Percentiles rank a stretch among this genome's conserved stretches.
phyloP scores from a whole-genome alignment of 1,140 invertebrate species.

The Leptopilina clavipes region DNA sequence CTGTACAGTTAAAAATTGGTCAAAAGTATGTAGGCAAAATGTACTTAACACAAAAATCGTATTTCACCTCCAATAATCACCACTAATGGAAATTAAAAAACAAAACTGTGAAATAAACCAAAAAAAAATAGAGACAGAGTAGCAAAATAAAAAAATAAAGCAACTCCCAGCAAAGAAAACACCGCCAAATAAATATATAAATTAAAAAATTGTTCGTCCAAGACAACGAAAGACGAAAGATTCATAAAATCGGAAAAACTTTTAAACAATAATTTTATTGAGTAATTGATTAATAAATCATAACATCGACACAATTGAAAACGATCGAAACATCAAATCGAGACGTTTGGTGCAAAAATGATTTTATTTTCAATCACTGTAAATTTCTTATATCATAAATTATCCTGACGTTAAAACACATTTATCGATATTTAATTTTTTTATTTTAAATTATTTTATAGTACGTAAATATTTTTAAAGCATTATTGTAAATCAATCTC shows the following conservation, averaged over 20 bases:
- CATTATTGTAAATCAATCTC: neutral
- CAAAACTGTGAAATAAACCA: neutral
- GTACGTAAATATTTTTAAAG: too few relatives aligned
- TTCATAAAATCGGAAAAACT: neutral
- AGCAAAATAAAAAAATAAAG: too few relatives aligned
- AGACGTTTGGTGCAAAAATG: constrained; percentile 35
- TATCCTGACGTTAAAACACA: neutral
- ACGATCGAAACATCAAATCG: constrained; percentile 11
- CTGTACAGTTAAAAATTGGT: neutral
- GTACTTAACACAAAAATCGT: neutral
- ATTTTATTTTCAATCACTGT: constrained; percentile 29
- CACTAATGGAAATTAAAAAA: neutral
- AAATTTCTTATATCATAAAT: neutral
- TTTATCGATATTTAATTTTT: neutral
- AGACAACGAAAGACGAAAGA: neutral
- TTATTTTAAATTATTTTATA: too few relatives aligned
- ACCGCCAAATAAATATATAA: too few relatives aligned
- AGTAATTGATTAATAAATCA: constrained; percentile 18
- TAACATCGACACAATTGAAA: constrained; percentile 23
- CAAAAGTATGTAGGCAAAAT: neutral
- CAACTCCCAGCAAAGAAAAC: too few relatives aligned
- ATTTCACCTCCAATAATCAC: neutral
- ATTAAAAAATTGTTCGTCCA: too few relatives aligned
- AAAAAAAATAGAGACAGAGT: neutral
- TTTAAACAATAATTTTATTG: constrained; percentile 13